Percentiles rank a stretch among this genome's conserved stretches.
phyloP scores from a whole-genome alignment of 2,113 vertebrate genomes.

The Fukomys damarensis region DNA sequence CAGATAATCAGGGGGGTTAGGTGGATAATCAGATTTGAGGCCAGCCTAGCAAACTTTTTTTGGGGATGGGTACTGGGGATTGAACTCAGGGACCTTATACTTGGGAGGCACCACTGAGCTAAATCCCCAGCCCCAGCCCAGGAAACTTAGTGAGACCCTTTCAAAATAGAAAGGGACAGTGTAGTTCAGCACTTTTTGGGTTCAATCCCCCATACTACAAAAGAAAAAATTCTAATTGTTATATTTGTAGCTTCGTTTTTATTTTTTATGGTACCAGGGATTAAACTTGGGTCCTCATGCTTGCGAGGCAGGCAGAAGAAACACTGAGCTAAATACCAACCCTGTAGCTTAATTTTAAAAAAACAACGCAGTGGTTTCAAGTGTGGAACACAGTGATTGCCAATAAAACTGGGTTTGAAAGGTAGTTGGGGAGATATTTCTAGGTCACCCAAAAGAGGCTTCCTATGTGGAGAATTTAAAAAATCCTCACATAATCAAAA shows the following conservation, averaged over 20 bases:
- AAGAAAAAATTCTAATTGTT: neutral
- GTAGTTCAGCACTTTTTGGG: neutral
- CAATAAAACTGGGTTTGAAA: neutral
- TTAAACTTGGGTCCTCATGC: too few species aligned
- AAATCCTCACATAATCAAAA: neutral
- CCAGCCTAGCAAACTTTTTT: too few species aligned
- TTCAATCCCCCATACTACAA: neutral
- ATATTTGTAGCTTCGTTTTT: neutral
- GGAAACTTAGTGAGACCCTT: neutral
- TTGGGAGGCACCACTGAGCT: too few species aligned
- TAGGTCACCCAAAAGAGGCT: constrained; percentile 12
- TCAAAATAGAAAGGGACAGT: neutral
- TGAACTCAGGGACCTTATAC: too few species aligned
- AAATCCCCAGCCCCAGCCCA: too few species aligned
- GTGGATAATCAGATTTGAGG: neutral
- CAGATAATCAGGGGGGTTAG: neutral
- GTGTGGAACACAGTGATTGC: neutral
- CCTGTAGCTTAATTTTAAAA: too few species aligned
- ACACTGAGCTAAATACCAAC: too few species aligned
- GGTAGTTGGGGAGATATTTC: constrained; percentile 13
- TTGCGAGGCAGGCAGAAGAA: too few species aligned
- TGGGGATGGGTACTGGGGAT: too few species aligned
- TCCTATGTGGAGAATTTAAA: neutral
- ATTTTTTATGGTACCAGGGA: too few species aligned
- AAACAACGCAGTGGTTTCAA: too few species aligned